Evolutionary conservation across 2,888 invertebrate species (phyloP), one percentile per base, ranked within the genome.

Genomic region (Temnothorax ravouxi): DNA sequence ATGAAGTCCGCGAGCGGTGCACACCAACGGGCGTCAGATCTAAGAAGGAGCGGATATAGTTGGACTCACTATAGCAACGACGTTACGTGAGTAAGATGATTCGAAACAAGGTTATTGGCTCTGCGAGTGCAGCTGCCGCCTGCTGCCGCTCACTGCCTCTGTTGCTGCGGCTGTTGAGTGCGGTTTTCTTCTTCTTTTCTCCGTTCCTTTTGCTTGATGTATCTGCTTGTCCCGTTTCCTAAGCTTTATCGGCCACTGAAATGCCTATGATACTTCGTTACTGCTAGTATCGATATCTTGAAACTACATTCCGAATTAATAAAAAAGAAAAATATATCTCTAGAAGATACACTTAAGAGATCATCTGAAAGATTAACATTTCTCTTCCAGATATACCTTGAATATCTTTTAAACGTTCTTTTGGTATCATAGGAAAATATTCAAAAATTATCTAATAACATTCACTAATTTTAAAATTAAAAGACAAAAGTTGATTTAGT

Each of bases 71-170:
- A 86, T 41, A 86, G 82, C 86, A 85, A 83, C 85, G 77, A 87
- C 91, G 91, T 91, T 90, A 91, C 89, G 89, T 86, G 91, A 90
- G 92, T 91, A 93, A 91, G 92, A 93, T 91, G 90, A 93, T 91
- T 93, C 89, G 92, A 91, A 93, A 93, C 91, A 92, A 92, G 91
- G 92, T 92, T 93, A 92, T 92, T 92, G 92, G 92, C 89, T 90
- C 90, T 88, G 88, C 77, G 86, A 88, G 90, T 87, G 91, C 90
- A 89, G 91, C 91, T 89, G 91, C 90, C 88, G 88, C 82, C 80
- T 86, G 79, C 84, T 75, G 72, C 72, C 71, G 69, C 76, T 79
- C 77, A 29, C 66, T 71, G 74, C 84, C 50, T 59, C 83, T 85
- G 77, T 80, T 74, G 81, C 87, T 75, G 89, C 84, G 75, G 86